phyloP scores from a whole-genome alignment of 2,113 vertebrate genomes.

The Gymnobelideus leadbeateri region DNA sequence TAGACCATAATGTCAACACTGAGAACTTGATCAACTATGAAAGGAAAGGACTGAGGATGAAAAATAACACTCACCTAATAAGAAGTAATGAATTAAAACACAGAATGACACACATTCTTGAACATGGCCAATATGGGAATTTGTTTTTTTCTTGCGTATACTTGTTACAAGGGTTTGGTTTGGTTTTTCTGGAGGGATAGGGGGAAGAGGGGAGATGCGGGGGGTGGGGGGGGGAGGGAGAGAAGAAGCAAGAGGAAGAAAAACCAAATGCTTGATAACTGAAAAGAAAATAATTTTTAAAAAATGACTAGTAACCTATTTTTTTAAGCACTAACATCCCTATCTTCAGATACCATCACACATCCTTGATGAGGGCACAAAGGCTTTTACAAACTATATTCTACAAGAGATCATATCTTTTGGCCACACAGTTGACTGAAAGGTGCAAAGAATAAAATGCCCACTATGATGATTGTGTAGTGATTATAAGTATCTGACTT shows the following conservation, averaged over 20 bases:
- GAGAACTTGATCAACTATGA: neutral
- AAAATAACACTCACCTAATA: neutral
- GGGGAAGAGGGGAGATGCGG: too few species aligned
- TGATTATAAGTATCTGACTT: neutral
- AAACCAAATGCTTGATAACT: neutral
- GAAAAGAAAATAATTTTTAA: neutral
- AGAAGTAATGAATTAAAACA: neutral
- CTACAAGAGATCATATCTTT: neutral
- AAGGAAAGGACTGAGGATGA: neutral
- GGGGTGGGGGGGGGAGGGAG: too few species aligned
- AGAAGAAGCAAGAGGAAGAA: neutral
- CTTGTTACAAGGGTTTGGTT: neutral
- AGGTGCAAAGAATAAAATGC: neutral
- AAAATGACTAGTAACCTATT: slow-evolving; percentile 46
- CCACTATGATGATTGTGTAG: neutral
- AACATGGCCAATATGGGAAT: neutral
- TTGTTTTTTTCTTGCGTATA: neutral
- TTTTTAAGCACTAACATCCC: slow-evolving; percentile 47
- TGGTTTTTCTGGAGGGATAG: neutral
- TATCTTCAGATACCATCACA: slow-evolving; percentile 15
- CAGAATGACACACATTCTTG: neutral
- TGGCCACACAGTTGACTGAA: neutral
- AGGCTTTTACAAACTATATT: neutral
- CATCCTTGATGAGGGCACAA: neutral
- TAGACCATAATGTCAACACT: neutral